A percentile compares a stretch with the other conserved stretches of the same genome.
Evolutionary conservation across 2,113 vertebrate species (phyloP).

Genomic region (Cebidichthys violaceus): DNA sequence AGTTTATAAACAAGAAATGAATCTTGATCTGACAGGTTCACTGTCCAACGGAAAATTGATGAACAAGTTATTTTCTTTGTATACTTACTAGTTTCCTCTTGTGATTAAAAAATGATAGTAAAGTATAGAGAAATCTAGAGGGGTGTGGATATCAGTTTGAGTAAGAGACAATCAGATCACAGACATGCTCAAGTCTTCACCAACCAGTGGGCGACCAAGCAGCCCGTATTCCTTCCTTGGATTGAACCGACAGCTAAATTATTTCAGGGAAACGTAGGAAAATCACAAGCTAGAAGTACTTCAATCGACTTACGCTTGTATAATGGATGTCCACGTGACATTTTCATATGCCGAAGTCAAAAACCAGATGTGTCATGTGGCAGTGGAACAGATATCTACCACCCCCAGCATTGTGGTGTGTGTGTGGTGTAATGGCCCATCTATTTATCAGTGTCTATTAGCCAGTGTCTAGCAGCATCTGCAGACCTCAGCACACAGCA

Average conservation of each 20-base stretch:
- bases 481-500: constrained; percentile 32
- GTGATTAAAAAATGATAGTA: background rate
- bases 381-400: constrained; percentile 15
- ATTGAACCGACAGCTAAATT: background rate
- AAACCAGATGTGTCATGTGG: constrained; percentile 10
- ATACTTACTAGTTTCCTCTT: background rate
- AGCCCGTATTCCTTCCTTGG: background rate
- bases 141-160: background rate
- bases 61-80: background rate
- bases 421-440: constrained; percentile 8
- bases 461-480: constrained; percentile 23
- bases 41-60: background rate
- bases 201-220: background rate
- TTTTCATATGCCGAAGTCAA: constrained; percentile 4
- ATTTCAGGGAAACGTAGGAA: background rate
- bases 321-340: background rate
- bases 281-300: background rate
- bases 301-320: background rate
- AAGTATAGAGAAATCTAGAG: background rate
- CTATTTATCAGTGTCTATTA: constrained; percentile 48
- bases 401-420: constrained; percentile 1
- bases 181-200: too few relatives aligned
- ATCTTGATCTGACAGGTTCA: background rate
- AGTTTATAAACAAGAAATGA: background rate
- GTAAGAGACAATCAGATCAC: background rate